Conservation (phyloP, 2,113 vertebrate species). For the Pagrus major region DNA sequence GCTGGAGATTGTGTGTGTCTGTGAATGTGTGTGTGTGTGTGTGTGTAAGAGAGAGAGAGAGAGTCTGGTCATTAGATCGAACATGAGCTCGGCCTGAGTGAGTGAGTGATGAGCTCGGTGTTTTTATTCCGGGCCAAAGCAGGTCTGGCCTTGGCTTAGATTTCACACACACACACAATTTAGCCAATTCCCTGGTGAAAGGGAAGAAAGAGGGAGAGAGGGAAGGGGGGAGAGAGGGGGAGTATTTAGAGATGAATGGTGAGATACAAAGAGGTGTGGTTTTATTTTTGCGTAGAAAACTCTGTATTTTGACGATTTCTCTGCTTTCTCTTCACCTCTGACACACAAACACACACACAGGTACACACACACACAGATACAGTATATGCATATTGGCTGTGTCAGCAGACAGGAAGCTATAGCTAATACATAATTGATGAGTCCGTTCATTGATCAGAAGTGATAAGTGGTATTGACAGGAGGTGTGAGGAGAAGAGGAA, state of each 20-base stretch:
- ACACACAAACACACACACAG: not conserved
- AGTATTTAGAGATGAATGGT: slow-evolving; percentile 28
- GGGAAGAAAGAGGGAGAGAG: not conserved
- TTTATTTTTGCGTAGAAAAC: slow-evolving; percentile 21
- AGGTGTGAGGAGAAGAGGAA: slow-evolving; percentile 62
- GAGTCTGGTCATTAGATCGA: slow-evolving; percentile 36
- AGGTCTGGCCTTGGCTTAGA: slow-evolving; percentile 55
- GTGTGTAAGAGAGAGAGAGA: not conserved
- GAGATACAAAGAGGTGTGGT: slow-evolving; percentile 12
- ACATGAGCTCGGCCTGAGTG: slow-evolving; percentile 55
- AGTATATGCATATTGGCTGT: slow-evolving; percentile 32
- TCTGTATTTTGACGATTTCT: slow-evolving; percentile 20
- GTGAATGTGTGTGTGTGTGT: not conserved
- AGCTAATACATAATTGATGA: slow-evolving; percentile 76
- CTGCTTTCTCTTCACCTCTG: not conserved
- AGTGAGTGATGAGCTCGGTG: slow-evolving; percentile 60
- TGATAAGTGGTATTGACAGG: slow-evolving; percentile 78
- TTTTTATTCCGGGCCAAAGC: slow-evolving; percentile 49
- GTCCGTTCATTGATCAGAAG: slow-evolving; percentile 69
- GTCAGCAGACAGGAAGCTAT: slow-evolving; percentile 74
- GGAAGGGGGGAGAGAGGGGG: not conserved
- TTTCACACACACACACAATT: slow-evolving; percentile 64
- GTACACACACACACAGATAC: not conserved
- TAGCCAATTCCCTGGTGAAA: slow-evolving; percentile 40
- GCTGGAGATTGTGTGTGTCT: slow-evolving; percentile 22